Conservation (phyloP, 2,888 invertebrate genomes). For the Lepidocyrtoides sp. region DNA sequence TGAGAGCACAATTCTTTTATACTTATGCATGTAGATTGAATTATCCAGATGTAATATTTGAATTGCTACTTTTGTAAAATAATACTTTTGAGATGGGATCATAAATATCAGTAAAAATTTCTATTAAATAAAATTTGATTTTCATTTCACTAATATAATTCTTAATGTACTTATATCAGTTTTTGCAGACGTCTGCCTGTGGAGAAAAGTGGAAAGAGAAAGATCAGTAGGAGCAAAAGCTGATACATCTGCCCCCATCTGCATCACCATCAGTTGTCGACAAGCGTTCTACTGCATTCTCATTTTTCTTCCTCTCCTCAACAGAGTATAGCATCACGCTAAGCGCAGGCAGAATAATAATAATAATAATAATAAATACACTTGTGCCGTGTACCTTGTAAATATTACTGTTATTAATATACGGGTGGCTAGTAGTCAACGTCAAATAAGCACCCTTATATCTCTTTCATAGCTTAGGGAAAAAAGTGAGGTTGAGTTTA, state of each 20-base stretch:
- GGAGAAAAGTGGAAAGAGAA: conserved; percentile 3
- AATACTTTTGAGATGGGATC: conserved; percentile 12
- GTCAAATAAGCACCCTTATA: conserved; percentile 11
- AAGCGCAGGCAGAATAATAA: background rate
- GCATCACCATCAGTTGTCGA: conserved; percentile 46
- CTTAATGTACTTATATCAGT: conserved; percentile 23
- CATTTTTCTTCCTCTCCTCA: background rate
- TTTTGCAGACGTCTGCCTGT: conserved; percentile 46
- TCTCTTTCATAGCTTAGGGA: background rate
- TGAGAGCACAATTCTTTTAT: too few relatives aligned
- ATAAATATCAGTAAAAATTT: conserved; percentile 57
- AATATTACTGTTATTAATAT: conserved; percentile 40
- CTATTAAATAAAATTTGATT: conserved; percentile 66
- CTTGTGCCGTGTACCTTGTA: background rate
- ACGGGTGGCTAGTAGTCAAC: background rate
- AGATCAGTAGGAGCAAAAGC: conserved; percentile 11
- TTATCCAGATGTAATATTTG: background rate
- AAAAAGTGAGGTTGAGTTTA: background rate
- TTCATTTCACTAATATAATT: conserved; percentile 54
- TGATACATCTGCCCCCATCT: conserved; percentile 69
- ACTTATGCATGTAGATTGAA: background rate
- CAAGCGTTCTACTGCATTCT: conserved; percentile 2
- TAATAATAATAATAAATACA: background rate
- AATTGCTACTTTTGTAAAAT: background rate
- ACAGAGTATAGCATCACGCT: background rate